Percentiles rank a stretch among this genome's conserved stretches.
These are phyloP conservation scores for Hypotaenidia okinawae DNA, from an alignment of 2,797 vertebrate genomes.

Conservation along the genomic window DNA sequence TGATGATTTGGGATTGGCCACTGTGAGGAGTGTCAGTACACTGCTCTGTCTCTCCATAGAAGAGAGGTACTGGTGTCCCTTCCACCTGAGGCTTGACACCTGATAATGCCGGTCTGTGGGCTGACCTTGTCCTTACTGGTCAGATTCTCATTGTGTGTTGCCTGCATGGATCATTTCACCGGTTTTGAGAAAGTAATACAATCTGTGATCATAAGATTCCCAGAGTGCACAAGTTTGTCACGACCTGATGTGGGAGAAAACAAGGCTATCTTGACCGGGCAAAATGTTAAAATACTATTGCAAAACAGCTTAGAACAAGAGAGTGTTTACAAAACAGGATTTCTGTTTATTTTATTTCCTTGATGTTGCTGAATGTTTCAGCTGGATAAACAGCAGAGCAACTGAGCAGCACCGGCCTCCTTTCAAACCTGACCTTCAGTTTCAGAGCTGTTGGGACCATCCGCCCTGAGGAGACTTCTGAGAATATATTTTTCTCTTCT, in stretches of 20 bases:
- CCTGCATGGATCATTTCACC: neutral
- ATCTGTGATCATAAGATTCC: neutral
- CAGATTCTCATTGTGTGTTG: neutral
- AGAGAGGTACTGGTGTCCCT: neutral
- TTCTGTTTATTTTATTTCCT: neutral
- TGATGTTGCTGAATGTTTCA: fast-evolving
- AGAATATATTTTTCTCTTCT: neutral
- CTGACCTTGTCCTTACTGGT: neutral
- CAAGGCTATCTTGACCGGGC: neutral
- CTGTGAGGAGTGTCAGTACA: neutral
- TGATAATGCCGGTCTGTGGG: neutral
- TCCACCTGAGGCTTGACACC: neutral
- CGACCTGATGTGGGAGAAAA: neutral
- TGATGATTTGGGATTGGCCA: neutral
- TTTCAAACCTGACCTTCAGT: neutral
- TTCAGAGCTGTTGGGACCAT: neutral
- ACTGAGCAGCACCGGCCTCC: neutral
- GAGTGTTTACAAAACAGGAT: neutral
- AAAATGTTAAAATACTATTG: neutral
- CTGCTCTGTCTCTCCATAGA: neutral
- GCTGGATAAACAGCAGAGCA: neutral
- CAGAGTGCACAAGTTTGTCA: neutral
- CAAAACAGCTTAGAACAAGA: neutral
- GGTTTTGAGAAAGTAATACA: neutral
- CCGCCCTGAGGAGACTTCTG: neutral